Evolutionary conservation across 2,113 vertebrate genomes (phyloP), one percentile per base, ranked within the genome.

Genomic region (Leptobrachium ailaonicum): DNA sequence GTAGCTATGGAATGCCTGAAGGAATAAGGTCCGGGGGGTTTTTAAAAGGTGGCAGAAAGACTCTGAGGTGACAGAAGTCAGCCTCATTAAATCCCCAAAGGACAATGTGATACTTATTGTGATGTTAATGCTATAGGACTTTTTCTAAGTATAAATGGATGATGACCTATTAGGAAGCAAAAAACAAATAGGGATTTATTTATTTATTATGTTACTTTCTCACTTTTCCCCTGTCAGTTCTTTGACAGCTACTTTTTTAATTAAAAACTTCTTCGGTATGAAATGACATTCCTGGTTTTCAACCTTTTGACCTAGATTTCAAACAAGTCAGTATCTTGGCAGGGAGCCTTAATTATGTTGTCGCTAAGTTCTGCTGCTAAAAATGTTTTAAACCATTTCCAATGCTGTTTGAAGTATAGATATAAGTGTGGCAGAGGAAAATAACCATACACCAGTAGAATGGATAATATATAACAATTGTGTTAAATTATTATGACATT

Each of bases 11-110:
- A 71, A 63, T 32, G 67, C 76, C 76, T 63, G 56, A 42, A 71
- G 67, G 56, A 67, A 45, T 60, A 47, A 70, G 62, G 68, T 72
- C 41, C 66, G 41, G 58, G 41, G 69, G 56, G 6, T 56, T 72
- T 64, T n/a, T n/a, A n/a, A 64, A 64, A 32, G 69, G 60, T 62
- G 63, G 69, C 20, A 74, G 42, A 80, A 53, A 73, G 44, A 67
- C 53, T 74, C n/a, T 54, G 71, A 73, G 78, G 78, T 80, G 78
- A 80, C 71, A 74, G 47, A 80, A 80, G 78, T 80, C 78, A 80
- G 71, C 78, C 78, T 80, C 70, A 74, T 80, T 80, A 80, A 20
- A 54, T 74, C 47, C 71, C 78, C 58, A 72, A 79, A 79, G 77
- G 77, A 63, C 77, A 74, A 58, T 50, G 42, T 53, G 11, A 54